Base-by-base conservation (phyloP, 2,888 invertebrate genomes). In the Geotrupes spiniger region DNA sequence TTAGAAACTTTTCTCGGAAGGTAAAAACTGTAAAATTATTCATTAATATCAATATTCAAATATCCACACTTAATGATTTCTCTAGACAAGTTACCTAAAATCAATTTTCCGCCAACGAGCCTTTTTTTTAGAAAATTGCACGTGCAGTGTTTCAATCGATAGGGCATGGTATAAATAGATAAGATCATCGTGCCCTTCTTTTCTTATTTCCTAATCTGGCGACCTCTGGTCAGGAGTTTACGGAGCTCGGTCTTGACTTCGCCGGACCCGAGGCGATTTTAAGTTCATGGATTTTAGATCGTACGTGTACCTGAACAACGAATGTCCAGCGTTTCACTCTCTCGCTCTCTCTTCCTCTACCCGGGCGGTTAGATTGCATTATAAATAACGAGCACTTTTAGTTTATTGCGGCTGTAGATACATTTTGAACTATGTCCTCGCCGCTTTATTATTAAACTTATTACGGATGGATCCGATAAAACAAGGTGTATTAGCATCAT, bases 371-470 rank as follows among this genome's bases (percentile, higher is more conserved):
- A 56, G 61, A 61, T 61, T 55, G 57, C 58, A 54, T 59, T 59
- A 56, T 57, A 56, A 59, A 54, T 56, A 59, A 53, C 54, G 51
- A 58, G 55, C 53, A 56, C 58, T 55, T 58, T 58, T 53, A 56
- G 59, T 58, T 58, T 58, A 59, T 59, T 60, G 58, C 53, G 55
- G 46, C 36, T 52, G 49, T 45, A 59, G 58, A 58, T 59, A 59
- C 58, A 58, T 58, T 59, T 52, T 48, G 57, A 58, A 61, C 59
- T 59, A 59, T 54, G 58, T 57, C 54, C 31, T 46, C 33, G 40
- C 41, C 41, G 40, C 41, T 39, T 40, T 41, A 40, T 40, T 36
- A 46, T 40, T 40, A 46, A 36, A 31, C 33, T 33, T 40, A 41
- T 36, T 46, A 16, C 46, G 25, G 41, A 21, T 4, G 21, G 21